Evolutionary conservation across 2,113 vertebrate species (phyloP).

Genomic region (Suncus etruscus): DNA sequence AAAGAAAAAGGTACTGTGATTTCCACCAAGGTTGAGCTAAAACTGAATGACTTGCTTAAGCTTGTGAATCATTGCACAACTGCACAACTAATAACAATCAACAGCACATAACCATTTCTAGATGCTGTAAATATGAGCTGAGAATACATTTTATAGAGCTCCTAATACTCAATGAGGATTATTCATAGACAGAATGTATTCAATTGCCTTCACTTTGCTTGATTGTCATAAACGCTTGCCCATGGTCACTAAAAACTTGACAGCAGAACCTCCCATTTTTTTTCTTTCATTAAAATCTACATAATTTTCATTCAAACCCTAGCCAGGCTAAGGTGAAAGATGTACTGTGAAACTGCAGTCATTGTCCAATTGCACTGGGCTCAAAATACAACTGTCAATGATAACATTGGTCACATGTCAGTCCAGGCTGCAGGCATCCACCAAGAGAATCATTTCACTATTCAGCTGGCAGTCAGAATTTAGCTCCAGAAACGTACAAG

Average conservation of each 20-base stretch:
- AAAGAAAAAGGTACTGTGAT: neutral
- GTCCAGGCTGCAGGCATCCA: conserved; percentile 73
- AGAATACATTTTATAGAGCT: conserved; percentile 19
- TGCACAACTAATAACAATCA: conserved; percentile 58
- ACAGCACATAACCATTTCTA: conserved; percentile 42
- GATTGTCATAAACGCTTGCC: conserved; percentile 23
- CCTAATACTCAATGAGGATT: neutral
- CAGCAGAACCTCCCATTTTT: conserved; percentile 27
- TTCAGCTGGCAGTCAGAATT: conserved; percentile 66
- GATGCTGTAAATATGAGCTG: conserved; percentile 16
- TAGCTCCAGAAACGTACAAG: conserved; percentile 60
- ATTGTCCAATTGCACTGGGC: conserved; percentile 51
- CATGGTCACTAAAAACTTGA: conserved; percentile 25
- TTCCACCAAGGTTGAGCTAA: conserved; percentile 26
- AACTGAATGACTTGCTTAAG: neutral
- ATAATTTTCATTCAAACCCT: conserved; percentile 39
- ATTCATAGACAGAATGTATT: neutral
- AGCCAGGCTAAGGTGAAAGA: neutral
- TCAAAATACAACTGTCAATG: conserved; percentile 69
- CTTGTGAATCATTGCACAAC: conserved; percentile 2
- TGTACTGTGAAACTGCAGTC: conserved; percentile 32
- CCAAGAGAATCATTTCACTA: conserved; percentile 70
- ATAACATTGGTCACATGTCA: conserved; percentile 66
- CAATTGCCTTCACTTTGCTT: neutral
- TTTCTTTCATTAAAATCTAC: conserved; percentile 59